phyloP scores from a whole-genome alignment of 1,140 invertebrate species.

The Chrysoperla carnea region DNA sequence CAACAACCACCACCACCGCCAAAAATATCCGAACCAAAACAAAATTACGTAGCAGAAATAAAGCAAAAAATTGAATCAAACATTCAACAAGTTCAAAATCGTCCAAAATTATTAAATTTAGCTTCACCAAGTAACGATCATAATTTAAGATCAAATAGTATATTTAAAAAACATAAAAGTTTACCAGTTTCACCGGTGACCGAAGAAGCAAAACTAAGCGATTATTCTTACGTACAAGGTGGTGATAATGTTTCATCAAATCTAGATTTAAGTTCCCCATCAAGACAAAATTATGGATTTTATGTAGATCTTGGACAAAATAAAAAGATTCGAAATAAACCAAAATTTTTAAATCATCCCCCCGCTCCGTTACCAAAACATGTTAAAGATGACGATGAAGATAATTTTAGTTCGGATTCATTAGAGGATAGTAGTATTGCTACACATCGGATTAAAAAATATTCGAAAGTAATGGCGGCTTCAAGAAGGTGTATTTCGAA shows the following conservation, averaged over 20 bases:
- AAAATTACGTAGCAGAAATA: too few relatives aligned
- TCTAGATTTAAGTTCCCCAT: slow-evolving; percentile 22
- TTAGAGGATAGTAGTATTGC: slow-evolving; percentile 46
- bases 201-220: slow-evolving; percentile 26
- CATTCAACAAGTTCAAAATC: too few relatives aligned
- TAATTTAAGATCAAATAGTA: slow-evolving; percentile 27
- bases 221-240: slow-evolving; percentile 10
- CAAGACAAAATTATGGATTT: not conserved
- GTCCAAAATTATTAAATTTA: too few relatives aligned
- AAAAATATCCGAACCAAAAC: too few relatives aligned
- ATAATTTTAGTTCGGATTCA: slow-evolving; percentile 58
- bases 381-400: slow-evolving; percentile 30
- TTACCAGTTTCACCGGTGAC: slow-evolving; percentile 46
- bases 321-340: slow-evolving; percentile 12
- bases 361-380: slow-evolving; percentile 21
- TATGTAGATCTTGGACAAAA: slow-evolving; percentile 6
- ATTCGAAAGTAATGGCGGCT: slow-evolving; percentile 25
- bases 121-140: too few relatives aligned
- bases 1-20: too few relatives aligned
- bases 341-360: slow-evolving; percentile 8
- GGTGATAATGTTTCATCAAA: not conserved
- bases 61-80: too few relatives aligned
- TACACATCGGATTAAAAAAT: slow-evolving; percentile 32
- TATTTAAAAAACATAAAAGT: slow-evolving; percentile 47
- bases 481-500: slow-evolving; percentile 50